Base-by-base conservation (phyloP, 1,140 invertebrate species). In the Apis laboriosa region DNA sequence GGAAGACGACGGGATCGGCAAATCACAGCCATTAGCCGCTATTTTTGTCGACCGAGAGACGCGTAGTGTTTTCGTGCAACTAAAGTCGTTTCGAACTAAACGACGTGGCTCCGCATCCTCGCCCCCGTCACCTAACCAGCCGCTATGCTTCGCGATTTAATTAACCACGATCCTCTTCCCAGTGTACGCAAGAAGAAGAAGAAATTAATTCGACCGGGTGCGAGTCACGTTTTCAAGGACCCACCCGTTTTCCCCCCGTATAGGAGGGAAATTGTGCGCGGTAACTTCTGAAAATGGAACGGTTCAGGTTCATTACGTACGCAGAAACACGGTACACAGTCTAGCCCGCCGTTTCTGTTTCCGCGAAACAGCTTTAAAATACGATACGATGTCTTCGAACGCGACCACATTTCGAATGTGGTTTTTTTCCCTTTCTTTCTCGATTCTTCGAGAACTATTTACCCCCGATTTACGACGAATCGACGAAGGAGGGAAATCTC, bases 1-100 rank as follows among this genome's bases (percentile, higher is more conserved):
- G 74, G 28, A 67, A 74, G 78, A 70, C 53, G 83, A 60, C 56
- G 73, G 64, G 78, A 86, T 85, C 84, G 79, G 79, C 83, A 67
- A 43, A 85, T 86, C 83, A 75, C 56, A 84, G 71, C 82, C 84
- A 86, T 85, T 85, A 83, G 84, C 80, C 68, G 84, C 70, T 85
- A 85, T 85, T 85, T 85, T 85, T 85, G 75, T 85, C 81, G 79
- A 68, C 58, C 74, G 68, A 67, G 80, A 85, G 77, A 78, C 61
- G 61, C 84, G 81, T 67, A 75, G 68, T 83, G 74, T 77, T 85
- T 83, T 85, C 72, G 73, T 78, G 53, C 70, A 56, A 68, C 72
- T 70, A 82, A 84, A 84, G 53, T 66, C 72, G 83, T 84, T 82
- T 82, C 83, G 73, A 63, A 80, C 34, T 66, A 75, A 53, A 77